phyloP scores from a whole-genome alignment of 1,140 invertebrate genomes.

The Zaprionus lachaisei region DNA sequence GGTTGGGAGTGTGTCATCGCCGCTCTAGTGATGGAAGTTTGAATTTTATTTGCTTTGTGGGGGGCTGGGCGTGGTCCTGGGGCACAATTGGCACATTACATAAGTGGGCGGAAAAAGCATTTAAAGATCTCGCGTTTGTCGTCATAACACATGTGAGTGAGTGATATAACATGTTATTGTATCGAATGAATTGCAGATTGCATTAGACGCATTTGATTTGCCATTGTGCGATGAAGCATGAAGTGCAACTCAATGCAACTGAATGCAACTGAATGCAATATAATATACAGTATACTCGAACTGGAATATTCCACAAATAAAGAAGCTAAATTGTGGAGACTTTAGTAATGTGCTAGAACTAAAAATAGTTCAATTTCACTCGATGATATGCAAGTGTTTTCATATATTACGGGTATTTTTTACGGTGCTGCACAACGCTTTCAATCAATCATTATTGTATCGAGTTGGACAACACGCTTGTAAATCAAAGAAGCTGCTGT shows the following conservation, averaged over 20 bases:
- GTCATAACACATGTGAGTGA: background rate
- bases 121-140: background rate
- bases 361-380: background rate
- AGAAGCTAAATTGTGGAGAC: too few relatives aligned
- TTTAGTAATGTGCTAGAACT: background rate
- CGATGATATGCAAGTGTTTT: constrained; percentile 15
- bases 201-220: constrained; percentile 48
- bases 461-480: constrained; percentile 9
- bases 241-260: constrained; percentile 4
- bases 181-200: constrained; percentile 45
- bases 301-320: background rate
- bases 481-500: constrained; percentile 38
- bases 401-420: background rate
- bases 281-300: background rate
- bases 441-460: constrained; percentile 35
- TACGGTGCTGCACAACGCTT: constrained; percentile 14
- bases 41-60: too few relatives aligned
- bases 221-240: constrained; percentile 36
- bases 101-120: background rate
- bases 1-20: background rate
- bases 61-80: background rate
- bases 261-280: background rate
- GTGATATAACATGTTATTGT: constrained; percentile 34
- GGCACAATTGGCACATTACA: too few relatives aligned
- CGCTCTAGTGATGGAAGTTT: background rate